These are phyloP conservation scores for Hyperoodon ampullatus DNA, from an alignment of 2,113 vertebrate genomes.

Conservation along the genomic window DNA sequence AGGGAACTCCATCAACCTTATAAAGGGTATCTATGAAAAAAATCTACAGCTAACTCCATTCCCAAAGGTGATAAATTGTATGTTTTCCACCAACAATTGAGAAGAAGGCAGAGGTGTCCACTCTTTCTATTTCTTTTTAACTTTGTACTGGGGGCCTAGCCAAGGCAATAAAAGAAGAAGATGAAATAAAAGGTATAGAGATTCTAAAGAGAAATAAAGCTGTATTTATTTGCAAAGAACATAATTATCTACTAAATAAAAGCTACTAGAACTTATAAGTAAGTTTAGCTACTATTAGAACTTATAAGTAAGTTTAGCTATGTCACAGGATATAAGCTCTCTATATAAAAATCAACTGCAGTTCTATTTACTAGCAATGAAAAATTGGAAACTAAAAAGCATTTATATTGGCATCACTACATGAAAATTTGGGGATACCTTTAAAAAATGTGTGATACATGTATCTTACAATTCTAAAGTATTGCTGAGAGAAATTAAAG, in stretches of 20 bases:
- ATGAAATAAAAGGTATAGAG: neutral
- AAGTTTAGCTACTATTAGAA: neutral
- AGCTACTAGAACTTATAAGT: neutral
- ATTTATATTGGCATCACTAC: neutral
- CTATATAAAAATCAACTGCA: neutral
- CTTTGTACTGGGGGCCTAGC: too few species aligned
- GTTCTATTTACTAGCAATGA: neutral
- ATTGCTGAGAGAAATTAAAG: neutral
- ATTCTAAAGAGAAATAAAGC: neutral
- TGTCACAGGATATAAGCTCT: neutral
- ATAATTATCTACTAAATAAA: neutral
- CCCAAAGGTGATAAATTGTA: neutral
- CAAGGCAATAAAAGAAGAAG: neutral
- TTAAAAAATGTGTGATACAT: neutral
- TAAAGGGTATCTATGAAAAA: neutral
- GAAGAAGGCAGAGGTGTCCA: neutral
- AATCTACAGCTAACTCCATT: neutral
- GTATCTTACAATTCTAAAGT: neutral
- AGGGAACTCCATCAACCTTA: neutral
- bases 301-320: neutral
- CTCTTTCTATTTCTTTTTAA: neutral
- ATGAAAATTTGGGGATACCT: neutral
- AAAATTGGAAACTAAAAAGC: neutral
- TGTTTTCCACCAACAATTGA: neutral
- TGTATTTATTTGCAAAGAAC: neutral